Conservation (phyloP, 1,140 invertebrate species). For the Panagrolaimus sp. region DNA sequence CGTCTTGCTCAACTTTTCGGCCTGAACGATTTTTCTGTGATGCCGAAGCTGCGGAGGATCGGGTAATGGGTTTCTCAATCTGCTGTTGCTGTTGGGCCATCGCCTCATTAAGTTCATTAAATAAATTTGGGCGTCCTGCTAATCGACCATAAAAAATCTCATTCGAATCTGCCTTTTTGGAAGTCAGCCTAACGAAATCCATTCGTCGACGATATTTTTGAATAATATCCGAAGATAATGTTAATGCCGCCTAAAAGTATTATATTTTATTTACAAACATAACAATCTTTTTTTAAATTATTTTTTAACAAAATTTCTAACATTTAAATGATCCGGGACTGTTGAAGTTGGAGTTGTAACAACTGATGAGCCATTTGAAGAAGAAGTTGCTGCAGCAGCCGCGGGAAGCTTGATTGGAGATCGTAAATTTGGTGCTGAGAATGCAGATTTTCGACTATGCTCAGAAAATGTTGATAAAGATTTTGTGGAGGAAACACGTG, state of each 20-base stretch:
- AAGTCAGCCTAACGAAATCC: neutral
- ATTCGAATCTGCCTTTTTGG: neutral
- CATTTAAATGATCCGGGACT: neutral
- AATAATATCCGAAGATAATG: constrained; percentile 20
- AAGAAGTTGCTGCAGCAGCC: no score
- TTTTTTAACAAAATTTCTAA: neutral
- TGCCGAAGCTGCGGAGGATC: neutral
- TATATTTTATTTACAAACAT: no score
- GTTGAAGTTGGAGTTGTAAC: no score
- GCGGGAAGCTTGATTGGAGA: no score
- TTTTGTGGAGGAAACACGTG: neutral
- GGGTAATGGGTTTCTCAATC: neutral
- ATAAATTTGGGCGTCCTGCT: constrained; percentile 22
- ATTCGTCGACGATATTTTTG: constrained; percentile 20
- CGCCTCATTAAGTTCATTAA: constrained; percentile 19
- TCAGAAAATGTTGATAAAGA: neutral
- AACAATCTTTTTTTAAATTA: no score
- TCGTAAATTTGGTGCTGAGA: neutral
- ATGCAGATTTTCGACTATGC: no score
- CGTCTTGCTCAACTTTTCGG: constrained; percentile 15
- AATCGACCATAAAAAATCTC: constrained; percentile 32
- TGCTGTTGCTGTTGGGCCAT: neutral
- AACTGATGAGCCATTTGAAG: no score
- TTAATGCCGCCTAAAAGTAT: neutral
- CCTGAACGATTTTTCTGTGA: constrained; percentile 33